Evolutionary conservation across 2,113 vertebrate genomes (phyloP).

Genomic region (Blennius ocellaris): DNA sequence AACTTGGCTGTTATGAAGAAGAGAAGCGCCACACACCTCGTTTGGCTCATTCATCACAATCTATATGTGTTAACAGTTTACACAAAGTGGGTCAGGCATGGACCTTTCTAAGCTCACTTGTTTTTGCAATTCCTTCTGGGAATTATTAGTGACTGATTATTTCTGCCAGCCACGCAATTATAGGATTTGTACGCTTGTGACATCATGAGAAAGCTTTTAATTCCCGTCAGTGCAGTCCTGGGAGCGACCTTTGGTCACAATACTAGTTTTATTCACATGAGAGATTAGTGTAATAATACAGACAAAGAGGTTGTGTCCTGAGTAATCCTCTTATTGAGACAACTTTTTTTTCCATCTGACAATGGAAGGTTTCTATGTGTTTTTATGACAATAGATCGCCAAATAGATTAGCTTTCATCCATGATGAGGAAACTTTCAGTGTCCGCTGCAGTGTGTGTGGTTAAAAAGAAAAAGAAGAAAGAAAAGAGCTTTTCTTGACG

Average conservation of each 20-base stretch:
- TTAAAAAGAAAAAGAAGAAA: not conserved
- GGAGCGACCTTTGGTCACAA: not conserved
- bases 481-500: not conserved
- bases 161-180: constrained; percentile 18
- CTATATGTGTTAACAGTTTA: not conserved
- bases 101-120: not conserved
- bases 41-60: not conserved
- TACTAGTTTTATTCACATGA: not conserved
- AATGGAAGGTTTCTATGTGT: not conserved
- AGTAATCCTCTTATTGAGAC: not conserved
- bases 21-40: not conserved
- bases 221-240: constrained; percentile 11
- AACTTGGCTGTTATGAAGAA: not conserved
- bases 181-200: constrained; percentile 6
- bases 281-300: not conserved
- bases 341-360: constrained; percentile 9
- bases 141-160: constrained; percentile 2
- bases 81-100: not conserved
- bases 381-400: not conserved
- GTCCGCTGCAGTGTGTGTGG: not conserved
- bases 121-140: not conserved
- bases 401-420: not conserved
- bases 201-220: constrained; percentile 10
- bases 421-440: not conserved
- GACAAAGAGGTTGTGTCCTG: not conserved